Base-by-base conservation (phyloP, 2,888 invertebrate species). In the Drosophila kambysellisi region DNA sequence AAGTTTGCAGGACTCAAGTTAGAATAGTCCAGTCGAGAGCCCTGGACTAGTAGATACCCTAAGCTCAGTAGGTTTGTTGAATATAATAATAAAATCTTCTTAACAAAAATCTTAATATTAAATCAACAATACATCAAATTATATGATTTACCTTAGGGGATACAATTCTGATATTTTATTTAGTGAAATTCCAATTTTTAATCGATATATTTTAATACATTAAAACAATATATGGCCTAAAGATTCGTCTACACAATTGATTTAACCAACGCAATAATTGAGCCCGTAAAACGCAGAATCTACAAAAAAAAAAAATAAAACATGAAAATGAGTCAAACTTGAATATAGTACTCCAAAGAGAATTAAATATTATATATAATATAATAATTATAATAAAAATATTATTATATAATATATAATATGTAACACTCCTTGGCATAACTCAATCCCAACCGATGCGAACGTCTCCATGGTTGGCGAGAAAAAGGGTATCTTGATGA, bases 401-500 rank as follows among this genome's bases (percentile, higher is more conserved):
- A 41, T n/a, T 41, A 4, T 12, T 15, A 20, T 15, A 1, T 1
- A 8, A 2, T 25, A 1, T 46, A 46, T 15, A 46, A 25, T 46
- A 46, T 46, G 15, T 7, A 46, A 46, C 15, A 25, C 15, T 25
- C 0, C 4, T 25, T 20, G 46, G 46, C 25, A 8, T 8, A 11
- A 3, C 12, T 17, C 0, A 11, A 0, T 6, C 8, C 53, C 56
- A 82, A 91, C 91, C 72, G 91, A 83, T 0, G 90, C 81, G 1
- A 91, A 64, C 0, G 84, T 82, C 59, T 84, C 83, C 33, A 92
- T 65, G 0, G 92, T 89, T 4, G 92, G 91, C 2, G 89, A 74
- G 66, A 91, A 91, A 70, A 91, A 91, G 15, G 92, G 92, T 41
- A 91, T 79, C 54, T 81, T 83, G 5, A 92, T 72, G 0, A 75